A percentile compares a stretch with the other conserved stretches of the same genome.
Conservation (phyloP, 2,113 vertebrate genomes). For the Ceyx cyanopectus region DNA sequence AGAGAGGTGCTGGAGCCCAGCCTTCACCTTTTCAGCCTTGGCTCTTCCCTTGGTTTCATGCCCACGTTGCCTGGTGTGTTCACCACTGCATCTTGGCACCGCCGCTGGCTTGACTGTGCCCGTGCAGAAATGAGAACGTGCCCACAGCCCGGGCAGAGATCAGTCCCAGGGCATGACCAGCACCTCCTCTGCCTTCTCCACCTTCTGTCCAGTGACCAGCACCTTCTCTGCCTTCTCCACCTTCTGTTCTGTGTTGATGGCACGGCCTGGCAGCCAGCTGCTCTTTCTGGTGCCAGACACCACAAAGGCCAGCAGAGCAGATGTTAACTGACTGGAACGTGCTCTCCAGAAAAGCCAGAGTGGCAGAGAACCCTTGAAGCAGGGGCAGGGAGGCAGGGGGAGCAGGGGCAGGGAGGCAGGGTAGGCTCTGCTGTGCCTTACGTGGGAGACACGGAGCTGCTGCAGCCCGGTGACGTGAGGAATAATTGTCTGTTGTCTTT, state of each 20-base stretch:
- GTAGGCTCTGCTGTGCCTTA: background rate
- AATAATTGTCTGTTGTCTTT: conserved; percentile 3
- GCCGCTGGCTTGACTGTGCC: background rate
- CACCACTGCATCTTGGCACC: fast-evolving
- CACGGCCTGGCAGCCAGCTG: background rate
- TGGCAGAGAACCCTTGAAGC: background rate
- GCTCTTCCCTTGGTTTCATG: background rate
- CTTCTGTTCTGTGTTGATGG: fast-evolving
- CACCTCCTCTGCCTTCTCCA: background rate
- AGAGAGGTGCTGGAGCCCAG: background rate
- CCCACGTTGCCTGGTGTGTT: too few relatives aligned
- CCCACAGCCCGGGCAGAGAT: background rate
- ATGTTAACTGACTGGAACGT: background rate
- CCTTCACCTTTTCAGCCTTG: background rate
- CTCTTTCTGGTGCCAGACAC: background rate
- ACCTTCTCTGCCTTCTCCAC: background rate
- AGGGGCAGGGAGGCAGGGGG: background rate
- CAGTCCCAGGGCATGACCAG: background rate
- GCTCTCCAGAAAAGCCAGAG: background rate
- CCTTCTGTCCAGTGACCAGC: background rate
- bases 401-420: background rate
- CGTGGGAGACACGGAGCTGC: background rate
- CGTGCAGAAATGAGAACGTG: fast-evolving
- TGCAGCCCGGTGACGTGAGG: fast-evolving
- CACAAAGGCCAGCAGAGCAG: background rate